A percentile compares a stretch with the other conserved stretches of the same genome.
Evolutionary conservation across 2,888 invertebrate genomes (phyloP).

Genomic region (Dryadula phaetusa): DNA sequence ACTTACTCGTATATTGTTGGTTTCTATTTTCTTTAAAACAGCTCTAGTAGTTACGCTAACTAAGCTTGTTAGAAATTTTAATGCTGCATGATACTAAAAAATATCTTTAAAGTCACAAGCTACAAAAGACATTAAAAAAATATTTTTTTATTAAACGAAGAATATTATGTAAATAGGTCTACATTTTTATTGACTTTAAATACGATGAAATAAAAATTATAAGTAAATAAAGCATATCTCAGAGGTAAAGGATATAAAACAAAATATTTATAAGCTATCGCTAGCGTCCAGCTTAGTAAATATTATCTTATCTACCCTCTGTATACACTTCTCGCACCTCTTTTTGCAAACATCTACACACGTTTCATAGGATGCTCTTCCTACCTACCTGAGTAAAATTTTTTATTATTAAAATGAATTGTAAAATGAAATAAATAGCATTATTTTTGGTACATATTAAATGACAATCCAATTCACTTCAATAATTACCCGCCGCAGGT

Average conservation of each 20-base stretch:
- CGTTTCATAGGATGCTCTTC: background rate
- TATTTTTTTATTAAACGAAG: background rate
- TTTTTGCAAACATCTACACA: slow-evolving; percentile 10
- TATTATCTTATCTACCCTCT: slow-evolving; percentile 20
- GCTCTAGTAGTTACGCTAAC: background rate
- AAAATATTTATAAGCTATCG: slow-evolving; percentile 7
- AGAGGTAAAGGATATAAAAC: background rate
- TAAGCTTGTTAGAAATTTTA: too few relatives aligned
- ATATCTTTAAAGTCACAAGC: too few relatives aligned
- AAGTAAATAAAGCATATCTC: background rate
- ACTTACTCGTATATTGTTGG: background rate
- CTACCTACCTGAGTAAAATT: too few relatives aligned
- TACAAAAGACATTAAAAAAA: too few relatives aligned
- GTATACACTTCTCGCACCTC: slow-evolving; percentile 11
- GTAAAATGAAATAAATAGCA: background rate
- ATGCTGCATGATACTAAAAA: too few relatives aligned
- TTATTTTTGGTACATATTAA: too few relatives aligned
- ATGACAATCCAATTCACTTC: background rate
- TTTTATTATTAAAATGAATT: background rate
- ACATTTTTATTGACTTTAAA: background rate
- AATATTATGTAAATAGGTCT: background rate
- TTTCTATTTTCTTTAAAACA: background rate
- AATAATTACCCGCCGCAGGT: background rate
- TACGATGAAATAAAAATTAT: background rate
- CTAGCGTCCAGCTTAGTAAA: slow-evolving; percentile 6